Evolutionary conservation across 2,113 vertebrate species (phyloP), one percentile per base, ranked within the genome.

Genomic region (Paradoxurus hermaphroditus): DNA sequence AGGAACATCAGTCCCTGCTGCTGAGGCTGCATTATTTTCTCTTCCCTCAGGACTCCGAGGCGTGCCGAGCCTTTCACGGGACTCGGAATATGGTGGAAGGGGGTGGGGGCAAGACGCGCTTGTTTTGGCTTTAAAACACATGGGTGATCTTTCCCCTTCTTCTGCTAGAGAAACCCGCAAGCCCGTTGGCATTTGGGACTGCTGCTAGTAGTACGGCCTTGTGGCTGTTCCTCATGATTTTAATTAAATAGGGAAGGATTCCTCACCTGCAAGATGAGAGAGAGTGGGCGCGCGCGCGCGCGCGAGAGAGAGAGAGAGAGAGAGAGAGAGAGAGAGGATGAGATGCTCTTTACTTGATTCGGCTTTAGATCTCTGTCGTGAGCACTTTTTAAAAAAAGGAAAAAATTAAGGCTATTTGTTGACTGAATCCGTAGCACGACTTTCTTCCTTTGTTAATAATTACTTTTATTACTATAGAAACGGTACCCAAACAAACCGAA

Each of bases 401-500:
- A 93, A 68, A 59, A 34, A 75, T 85, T 90, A 77, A 93, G 77
- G 93, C 86, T 39, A 65, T 97, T 92, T 95, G 86, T 97, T 97
- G 97, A 94, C 53, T 4, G 44, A 96, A 77, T 90, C 95, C 85
- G 0, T 44, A 94, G 95, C 96, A 98, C 91, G 97, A 97, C 95
- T 63, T 95, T 87, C 86, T 97, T 96, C 97, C 77, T 98, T 98
- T 98, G 94, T 98, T 97, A 98, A 97, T 96, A 98, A 98, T 98
- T 96, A 96, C 93, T 95, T 82, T 84, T 49, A 98, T 98, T 98
- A 84, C 98, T 98, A 97, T 85, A 98, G 98, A 98, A 98, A 98
- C 31, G 77, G 70, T 67, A 89, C 83, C 7, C 63, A 98, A 98
- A 97, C 92, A 97, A 98, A 95, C 39, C 98, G 67, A 98, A 97